These are phyloP conservation scores for Halcyon chelicuti DNA, from an alignment of 2,797 vertebrate species.

Conservation along the genomic window DNA sequence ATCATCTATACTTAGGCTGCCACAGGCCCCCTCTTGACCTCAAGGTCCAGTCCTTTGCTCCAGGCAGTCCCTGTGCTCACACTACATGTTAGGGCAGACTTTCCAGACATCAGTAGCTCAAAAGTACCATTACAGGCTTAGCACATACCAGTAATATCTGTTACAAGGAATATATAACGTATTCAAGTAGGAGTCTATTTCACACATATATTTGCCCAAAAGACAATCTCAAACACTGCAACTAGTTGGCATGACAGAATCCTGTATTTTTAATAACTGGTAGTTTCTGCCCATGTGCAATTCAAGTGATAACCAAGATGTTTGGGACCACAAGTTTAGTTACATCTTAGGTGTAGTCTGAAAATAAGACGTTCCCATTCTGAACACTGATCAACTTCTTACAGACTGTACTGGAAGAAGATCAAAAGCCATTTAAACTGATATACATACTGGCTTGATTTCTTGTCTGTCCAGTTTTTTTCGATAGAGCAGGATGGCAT, in stretches of 20 bases:
- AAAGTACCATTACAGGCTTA: neutral
- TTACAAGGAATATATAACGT: neutral
- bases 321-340: neutral
- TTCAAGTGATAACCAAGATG: neutral
- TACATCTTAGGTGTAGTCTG: neutral
- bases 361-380: neutral
- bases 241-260: neutral
- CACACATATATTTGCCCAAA: too few species aligned
- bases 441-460: slow-evolving; percentile 90
- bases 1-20: neutral
- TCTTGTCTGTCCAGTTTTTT: slow-evolving; percentile 94
- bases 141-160: neutral
- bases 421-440: neutral
- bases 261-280: neutral
- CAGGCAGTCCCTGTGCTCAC: neutral
- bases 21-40: neutral
- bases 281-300: neutral
- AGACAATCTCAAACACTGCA: neutral
- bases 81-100: too few species aligned
- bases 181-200: too few species aligned
- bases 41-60: neutral
- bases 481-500: slow-evolving; percentile 91
- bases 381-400: neutral
- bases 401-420: neutral
- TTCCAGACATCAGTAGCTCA: neutral